phyloP scores from a whole-genome alignment of 2,797 vertebrate genomes.

The Leptatherina wallacei region DNA sequence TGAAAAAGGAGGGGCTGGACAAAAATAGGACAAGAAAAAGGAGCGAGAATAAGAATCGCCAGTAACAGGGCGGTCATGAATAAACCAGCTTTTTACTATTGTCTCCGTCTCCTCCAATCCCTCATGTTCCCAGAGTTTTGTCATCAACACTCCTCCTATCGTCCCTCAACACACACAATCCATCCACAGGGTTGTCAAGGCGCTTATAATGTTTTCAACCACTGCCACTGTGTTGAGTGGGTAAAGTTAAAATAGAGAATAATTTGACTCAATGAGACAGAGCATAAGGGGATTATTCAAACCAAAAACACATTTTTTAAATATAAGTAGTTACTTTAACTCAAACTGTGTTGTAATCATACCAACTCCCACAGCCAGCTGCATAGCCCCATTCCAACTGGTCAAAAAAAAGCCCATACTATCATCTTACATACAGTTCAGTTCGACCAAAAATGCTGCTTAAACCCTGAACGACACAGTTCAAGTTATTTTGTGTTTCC shows the following conservation, averaged over 20 bases:
- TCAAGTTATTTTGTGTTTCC: too few relatives aligned
- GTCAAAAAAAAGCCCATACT: too few relatives aligned
- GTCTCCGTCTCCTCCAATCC: constrained; percentile 44
- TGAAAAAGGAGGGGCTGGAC: constrained; percentile 33
- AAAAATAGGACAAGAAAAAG: constrained; percentile 18
- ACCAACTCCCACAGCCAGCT: too few relatives aligned
- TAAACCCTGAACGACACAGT: background rate
- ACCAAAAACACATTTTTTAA: too few relatives aligned
- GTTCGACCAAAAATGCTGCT: too few relatives aligned
- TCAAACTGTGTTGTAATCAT: too few relatives aligned
- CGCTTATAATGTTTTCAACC: constrained; percentile 79
- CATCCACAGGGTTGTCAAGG: constrained; percentile 80
- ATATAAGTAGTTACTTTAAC: too few relatives aligned
- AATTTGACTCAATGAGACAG: too few relatives aligned
- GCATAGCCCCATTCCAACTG: too few relatives aligned
- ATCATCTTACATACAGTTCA: too few relatives aligned
- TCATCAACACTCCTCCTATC: constrained; percentile 34
- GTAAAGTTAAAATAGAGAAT: constrained; percentile 58
- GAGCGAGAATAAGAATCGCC: constrained; percentile 40
- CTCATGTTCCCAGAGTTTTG: constrained; percentile 35
- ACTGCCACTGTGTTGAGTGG: constrained; percentile 72
- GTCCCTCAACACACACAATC: constrained; percentile 36
- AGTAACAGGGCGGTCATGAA: constrained; percentile 65
- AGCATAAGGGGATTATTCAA: too few relatives aligned
- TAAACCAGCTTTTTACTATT: constrained; percentile 64